Percentiles rank a stretch among this genome's conserved stretches.
These are phyloP conservation scores for Danio aesculapii DNA, from an alignment of 2,797 vertebrate genomes.

Conservation along the genomic window DNA sequence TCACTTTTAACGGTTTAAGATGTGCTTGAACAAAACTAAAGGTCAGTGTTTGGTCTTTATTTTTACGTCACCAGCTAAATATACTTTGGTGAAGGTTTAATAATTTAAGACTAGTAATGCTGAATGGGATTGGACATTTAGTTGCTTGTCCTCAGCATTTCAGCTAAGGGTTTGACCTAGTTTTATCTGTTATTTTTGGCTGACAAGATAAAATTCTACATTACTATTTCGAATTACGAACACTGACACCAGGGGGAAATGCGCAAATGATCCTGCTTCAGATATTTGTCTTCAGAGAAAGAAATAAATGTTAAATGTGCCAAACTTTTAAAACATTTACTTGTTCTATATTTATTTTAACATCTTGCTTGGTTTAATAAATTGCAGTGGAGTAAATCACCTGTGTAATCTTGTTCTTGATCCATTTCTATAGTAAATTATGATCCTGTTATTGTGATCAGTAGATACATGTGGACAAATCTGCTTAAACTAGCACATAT, in stretches of 20 bases:
- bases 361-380: background rate
- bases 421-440: too few relatives aligned
- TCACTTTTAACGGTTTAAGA: background rate
- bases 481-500: too few relatives aligned
- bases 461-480: too few relatives aligned
- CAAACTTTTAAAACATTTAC: constrained; percentile 12
- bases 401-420: background rate
- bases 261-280: background rate
- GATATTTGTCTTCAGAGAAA: constrained; percentile 8
- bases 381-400: background rate
- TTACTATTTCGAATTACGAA: background rate
- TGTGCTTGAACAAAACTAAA: background rate
- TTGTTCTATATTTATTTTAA: background rate
- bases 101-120: background rate
- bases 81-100: constrained; percentile 11
- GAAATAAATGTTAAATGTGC: background rate
- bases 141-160: background rate
- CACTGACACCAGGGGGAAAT: background rate
- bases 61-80: constrained; percentile 33
- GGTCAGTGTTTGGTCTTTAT: background rate
- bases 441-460: too few relatives aligned
- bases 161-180: background rate
- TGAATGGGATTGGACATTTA: background rate
- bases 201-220: background rate
- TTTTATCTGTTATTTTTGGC: background rate